Evolutionary conservation across 1,140 invertebrate species (phyloP).

Genomic region (Drosophila quadrilineata): DNA sequence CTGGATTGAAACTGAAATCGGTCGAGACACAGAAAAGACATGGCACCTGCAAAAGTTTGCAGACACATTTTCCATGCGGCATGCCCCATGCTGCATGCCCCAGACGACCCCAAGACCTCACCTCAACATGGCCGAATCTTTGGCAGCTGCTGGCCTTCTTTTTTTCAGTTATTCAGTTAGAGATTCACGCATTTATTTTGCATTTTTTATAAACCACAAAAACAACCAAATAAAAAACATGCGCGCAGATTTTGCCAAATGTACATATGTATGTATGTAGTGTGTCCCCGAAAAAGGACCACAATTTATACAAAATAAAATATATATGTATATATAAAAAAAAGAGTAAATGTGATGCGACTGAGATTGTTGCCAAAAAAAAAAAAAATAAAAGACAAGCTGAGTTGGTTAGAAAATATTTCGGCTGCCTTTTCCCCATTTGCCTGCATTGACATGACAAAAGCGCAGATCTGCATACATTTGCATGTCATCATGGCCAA

Average conservation of each 20-base stretch:
- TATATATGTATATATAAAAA: slow-evolving; percentile 4
- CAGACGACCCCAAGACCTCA: background rate
- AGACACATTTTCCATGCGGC: slow-evolving; percentile 64
- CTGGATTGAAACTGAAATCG: slow-evolving; percentile 56
- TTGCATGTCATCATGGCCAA: slow-evolving; percentile 76
- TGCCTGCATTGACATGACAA: slow-evolving; percentile 80
- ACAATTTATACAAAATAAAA: slow-evolving; percentile 35
- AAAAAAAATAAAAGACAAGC: slow-evolving; percentile 43
- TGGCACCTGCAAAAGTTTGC: slow-evolving; percentile 78
- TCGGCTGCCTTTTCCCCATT: slow-evolving; percentile 63
- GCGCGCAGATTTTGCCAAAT: slow-evolving; percentile 76
- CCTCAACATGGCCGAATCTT: background rate
- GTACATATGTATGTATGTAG: too few species aligned
- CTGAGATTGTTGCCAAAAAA: too few species aligned
- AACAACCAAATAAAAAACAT: slow-evolving; percentile 52
- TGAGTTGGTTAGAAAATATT: slow-evolving; percentile 70
- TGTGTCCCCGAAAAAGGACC: slow-evolving; percentile 42
- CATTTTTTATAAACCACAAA: slow-evolving; percentile 74
- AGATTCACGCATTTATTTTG: slow-evolving; percentile 81
- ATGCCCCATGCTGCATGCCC: too few species aligned
- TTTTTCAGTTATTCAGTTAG: slow-evolving; percentile 43
- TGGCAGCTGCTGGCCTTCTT: slow-evolving; percentile 24
- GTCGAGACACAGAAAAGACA: slow-evolving; percentile 56
- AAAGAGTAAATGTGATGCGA: slow-evolving; percentile 1
- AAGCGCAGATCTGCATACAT: slow-evolving; percentile 81